Conservation (phyloP, 92 coral and sea anemone genomes). For the Blastomussa wellsi region DNA sequence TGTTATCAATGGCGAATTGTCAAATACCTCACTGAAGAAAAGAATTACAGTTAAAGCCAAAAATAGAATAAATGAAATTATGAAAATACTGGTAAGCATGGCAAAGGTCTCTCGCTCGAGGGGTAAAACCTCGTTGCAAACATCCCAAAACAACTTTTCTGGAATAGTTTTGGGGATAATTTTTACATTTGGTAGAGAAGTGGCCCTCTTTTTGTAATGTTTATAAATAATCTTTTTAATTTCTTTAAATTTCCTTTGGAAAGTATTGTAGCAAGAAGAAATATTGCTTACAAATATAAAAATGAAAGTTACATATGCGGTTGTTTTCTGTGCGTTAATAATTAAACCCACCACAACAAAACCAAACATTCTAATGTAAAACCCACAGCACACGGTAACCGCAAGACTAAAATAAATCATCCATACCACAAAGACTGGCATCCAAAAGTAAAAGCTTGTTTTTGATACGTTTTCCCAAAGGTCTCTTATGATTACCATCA, state of each 20-base stretch:
- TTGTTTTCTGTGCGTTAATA: neutral
- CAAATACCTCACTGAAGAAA: slow-evolving; percentile 5
- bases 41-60: neutral
- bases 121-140: slow-evolving; percentile 12
- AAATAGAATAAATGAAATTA: neutral
- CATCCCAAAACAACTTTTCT: slow-evolving; percentile 1
- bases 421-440: neutral
- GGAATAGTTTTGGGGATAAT: neutral
- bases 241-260: neutral
- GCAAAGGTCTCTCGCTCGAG: neutral
- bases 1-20: too few relatives aligned
- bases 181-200: neutral
- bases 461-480: neutral
- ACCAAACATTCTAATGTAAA: slow-evolving; percentile 1
- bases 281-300: neutral
- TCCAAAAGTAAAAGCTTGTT: neutral
- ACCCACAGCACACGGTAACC: neutral
- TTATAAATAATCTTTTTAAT: neutral
- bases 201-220: neutral
- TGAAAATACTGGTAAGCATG: neutral
- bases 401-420: slow-evolving; percentile 7
- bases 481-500: neutral
- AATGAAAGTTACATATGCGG: neutral
- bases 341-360: neutral
- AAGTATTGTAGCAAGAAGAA: neutral